phyloP scores from a whole-genome alignment of 2,888 invertebrate genomes.

The Chrysotoxum bicinctum region DNA sequence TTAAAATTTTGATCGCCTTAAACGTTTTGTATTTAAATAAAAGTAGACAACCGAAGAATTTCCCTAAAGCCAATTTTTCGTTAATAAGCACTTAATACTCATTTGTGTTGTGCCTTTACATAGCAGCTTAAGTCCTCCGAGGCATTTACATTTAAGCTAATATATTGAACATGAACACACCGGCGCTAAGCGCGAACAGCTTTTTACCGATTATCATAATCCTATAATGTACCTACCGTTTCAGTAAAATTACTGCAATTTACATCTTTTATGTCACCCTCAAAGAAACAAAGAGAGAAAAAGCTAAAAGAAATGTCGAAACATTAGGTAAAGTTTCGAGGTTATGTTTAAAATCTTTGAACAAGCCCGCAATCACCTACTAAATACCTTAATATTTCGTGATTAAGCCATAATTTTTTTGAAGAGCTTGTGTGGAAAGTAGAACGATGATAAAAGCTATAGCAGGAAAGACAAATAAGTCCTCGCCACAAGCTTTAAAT shows the following conservation, averaged over 20 bases:
- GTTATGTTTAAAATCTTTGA: constrained; percentile 7
- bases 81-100: constrained; percentile 8
- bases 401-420: constrained; percentile 38
- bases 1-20: constrained; percentile 13
- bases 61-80: background rate
- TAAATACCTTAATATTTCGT: constrained; percentile 50
- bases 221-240: constrained; percentile 47
- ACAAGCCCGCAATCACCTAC: constrained; percentile 48
- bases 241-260: constrained; percentile 55
- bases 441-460: background rate
- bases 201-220: constrained; percentile 42
- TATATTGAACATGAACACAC: constrained; percentile 4
- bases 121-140: background rate
- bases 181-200: constrained; percentile 22
- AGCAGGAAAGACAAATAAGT: background rate
- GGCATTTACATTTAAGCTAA: constrained; percentile 37
- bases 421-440: background rate
- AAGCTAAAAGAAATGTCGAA: background rate
- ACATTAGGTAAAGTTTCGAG: constrained; percentile 19
- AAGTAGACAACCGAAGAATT: constrained; percentile 7
- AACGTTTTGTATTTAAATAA: background rate
- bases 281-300: background rate
- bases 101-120: background rate
- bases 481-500: constrained; percentile 46
- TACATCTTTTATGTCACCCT: constrained; percentile 47